Base-by-base conservation (phyloP, 2,113 vertebrate species). In the Himantopus leucocephalus region DNA sequence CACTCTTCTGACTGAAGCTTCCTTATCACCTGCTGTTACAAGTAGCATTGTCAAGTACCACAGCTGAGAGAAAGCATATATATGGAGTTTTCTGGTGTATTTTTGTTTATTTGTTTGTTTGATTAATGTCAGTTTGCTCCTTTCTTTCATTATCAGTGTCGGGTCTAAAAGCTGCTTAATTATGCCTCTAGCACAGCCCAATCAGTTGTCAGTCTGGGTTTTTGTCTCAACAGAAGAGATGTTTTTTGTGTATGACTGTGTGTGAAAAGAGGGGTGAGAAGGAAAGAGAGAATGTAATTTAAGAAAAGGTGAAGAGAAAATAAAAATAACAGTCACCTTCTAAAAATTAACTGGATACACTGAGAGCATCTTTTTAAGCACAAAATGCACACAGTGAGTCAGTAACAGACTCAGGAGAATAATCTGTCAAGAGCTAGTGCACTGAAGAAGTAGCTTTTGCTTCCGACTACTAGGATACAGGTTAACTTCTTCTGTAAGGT, bases 51-150 rank as follows among this genome's bases (percentile, higher is more conserved):
- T 84, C 68, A 91, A 94, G 85, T 59, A 37, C 32, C 23, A 63
- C 41, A 68, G 35, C 47, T 89, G 86, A 84, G 37, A 84, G 32
- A 89, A 71, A 75, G 41, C 29, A 68, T 72, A 29, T 47, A 53
- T 0, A 0, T 30, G 35, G 37, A 81, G 22, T 71, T 91, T 94
- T 92, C 50, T 0, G 0, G 41, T 62, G 23, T 45, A 27, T 50
- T 86, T 88, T 73, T 85, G 19, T 96, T 90, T 91, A 22, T 79
- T 93, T 92, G 32, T 88, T 94, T 95, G 34, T 88, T 92, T 89
- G 71, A 80, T 88, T 92, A 77, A 22, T 74, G 45, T 50, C 56
- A 86, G 8, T 77, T 94, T 84, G 3, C 4, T 87, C 26, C 26
- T 84, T 75, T 82, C 55, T 85, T 85, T 92, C 85, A 58, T 80